These are phyloP conservation scores for Hydrotaea diabolus DNA, from an alignment of 2,888 invertebrate species.

Conservation along the genomic window DNA sequence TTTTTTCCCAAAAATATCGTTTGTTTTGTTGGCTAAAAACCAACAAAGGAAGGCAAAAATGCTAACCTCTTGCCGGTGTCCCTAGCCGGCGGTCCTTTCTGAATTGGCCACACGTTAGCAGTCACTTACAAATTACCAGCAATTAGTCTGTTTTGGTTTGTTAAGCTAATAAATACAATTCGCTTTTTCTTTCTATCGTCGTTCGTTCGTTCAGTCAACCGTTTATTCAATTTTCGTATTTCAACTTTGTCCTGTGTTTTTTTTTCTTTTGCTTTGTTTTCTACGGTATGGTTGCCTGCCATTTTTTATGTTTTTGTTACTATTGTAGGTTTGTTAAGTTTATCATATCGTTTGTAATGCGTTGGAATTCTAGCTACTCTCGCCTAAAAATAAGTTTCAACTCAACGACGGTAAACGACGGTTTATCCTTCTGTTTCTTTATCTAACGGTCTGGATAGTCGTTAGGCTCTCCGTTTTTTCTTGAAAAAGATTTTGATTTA, in stretches of 20 bases:
- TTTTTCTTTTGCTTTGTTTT: background rate
- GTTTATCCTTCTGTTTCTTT: no score
- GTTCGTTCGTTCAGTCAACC: conserved; percentile 17
- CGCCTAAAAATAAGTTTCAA: no score
- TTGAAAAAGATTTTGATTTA: no score
- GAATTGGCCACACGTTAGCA: conserved; percentile 40
- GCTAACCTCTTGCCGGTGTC: background rate
- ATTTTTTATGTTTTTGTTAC: no score
- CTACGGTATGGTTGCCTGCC: background rate
- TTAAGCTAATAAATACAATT: conserved; percentile 53
- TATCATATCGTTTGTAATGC: background rate
- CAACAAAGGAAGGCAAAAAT: background rate
- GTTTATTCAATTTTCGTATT: conserved; percentile 27
- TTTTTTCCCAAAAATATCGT: background rate
- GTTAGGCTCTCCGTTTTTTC: no score
- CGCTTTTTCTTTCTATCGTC: background rate
- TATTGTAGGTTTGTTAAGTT: background rate
- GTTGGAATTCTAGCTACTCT: background rate
- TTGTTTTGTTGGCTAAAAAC: background rate
- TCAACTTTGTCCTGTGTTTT: background rate
- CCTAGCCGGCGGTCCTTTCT: background rate
- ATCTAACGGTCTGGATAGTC: no score
- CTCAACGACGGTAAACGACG: no score
- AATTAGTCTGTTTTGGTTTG: conserved; percentile 61
- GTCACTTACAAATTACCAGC: conserved; percentile 54